Evolutionary conservation across 2,113 vertebrate genomes (phyloP).

Genomic region (Scomber japonicus): DNA sequence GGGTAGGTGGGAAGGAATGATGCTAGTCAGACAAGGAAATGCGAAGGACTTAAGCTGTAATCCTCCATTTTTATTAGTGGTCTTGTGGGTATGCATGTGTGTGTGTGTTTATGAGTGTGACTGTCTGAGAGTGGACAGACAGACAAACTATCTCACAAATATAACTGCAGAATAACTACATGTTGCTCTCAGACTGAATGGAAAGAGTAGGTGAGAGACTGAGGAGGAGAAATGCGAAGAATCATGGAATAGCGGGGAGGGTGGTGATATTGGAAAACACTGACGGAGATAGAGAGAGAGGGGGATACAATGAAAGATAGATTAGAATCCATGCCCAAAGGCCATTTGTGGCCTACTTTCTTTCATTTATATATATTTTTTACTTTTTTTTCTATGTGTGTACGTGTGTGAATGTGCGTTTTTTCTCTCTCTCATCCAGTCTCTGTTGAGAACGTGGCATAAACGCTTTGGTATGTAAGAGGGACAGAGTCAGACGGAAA

Average conservation of each 20-base stretch:
- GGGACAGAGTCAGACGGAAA: neutral
- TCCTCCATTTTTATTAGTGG: neutral
- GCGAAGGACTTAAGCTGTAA: slow-evolving; percentile 11
- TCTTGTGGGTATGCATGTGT: neutral
- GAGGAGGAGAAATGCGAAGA: slow-evolving; percentile 2
- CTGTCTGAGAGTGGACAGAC: neutral
- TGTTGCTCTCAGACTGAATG: neutral
- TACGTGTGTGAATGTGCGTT: slow-evolving; percentile 11
- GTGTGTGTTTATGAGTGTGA: neutral
- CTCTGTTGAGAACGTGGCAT: slow-evolving; percentile 41
- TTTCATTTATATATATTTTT: slow-evolving; percentile 48
- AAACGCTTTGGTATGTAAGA: slow-evolving; percentile 6
- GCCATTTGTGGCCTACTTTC: slow-evolving; percentile 84
- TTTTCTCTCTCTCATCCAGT: neutral
- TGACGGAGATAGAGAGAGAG: slow-evolving; percentile 53
- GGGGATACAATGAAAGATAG: slow-evolving; percentile 82
- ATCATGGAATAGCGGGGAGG: slow-evolving; percentile 8
- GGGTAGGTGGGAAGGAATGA: neutral
- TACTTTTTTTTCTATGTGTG: slow-evolving; percentile 7
- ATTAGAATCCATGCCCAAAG: slow-evolving; percentile 82
- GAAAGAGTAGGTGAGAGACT: slow-evolving; percentile 2
- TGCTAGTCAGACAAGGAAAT: slow-evolving; percentile 10
- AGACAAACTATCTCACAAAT: neutral
- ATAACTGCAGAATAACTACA: slow-evolving; percentile 3
- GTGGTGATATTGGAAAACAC: slow-evolving; percentile 47